Conservation (phyloP, 1,140 invertebrate species). For the Hyphantria cunea region DNA sequence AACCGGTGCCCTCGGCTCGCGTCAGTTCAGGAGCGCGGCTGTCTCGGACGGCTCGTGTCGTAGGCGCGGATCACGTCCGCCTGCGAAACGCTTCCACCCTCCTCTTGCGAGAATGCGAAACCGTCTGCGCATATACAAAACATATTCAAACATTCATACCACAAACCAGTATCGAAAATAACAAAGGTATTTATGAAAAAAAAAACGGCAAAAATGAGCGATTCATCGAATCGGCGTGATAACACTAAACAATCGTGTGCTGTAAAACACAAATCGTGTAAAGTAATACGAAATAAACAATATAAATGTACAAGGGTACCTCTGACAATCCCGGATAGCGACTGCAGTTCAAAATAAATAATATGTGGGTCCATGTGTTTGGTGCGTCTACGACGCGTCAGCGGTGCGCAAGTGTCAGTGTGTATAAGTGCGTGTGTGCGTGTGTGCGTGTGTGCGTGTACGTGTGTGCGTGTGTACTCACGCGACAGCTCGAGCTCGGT, state of each 20-base stretch:
- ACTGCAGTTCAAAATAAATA: conserved; percentile 13
- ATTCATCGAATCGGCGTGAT: conserved; percentile 22
- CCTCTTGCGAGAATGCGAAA: conserved; percentile 99
- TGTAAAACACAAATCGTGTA: conserved; percentile 33
- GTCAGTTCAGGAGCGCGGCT: conserved; percentile 86
- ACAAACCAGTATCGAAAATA: not conserved
- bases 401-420: conserved; percentile 21
- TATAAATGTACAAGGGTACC: conserved; percentile 3
- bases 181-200: conserved; percentile 1
- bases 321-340: conserved; percentile 7
- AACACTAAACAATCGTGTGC: conserved; percentile 17
- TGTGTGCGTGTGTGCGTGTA: not conserved
- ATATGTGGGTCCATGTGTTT: conserved; percentile 13
- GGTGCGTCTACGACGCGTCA: conserved; percentile 15
- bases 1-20: conserved; percentile 70
- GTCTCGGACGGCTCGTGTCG: conserved; percentile 94
- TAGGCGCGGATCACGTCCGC: conserved; percentile 96
- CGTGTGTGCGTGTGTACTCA: conserved; percentile 85
- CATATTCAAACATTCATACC: not conserved
- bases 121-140: conserved; percentile 87
- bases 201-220: conserved; percentile 26
- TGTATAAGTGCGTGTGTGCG: conserved; percentile 11
- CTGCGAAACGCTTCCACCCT: conserved; percentile 96
- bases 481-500: conserved; percentile 94
- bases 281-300: conserved; percentile 16